Base-by-base conservation (phyloP, 1,140 invertebrate genomes). In the Drosophila repleta region DNA sequence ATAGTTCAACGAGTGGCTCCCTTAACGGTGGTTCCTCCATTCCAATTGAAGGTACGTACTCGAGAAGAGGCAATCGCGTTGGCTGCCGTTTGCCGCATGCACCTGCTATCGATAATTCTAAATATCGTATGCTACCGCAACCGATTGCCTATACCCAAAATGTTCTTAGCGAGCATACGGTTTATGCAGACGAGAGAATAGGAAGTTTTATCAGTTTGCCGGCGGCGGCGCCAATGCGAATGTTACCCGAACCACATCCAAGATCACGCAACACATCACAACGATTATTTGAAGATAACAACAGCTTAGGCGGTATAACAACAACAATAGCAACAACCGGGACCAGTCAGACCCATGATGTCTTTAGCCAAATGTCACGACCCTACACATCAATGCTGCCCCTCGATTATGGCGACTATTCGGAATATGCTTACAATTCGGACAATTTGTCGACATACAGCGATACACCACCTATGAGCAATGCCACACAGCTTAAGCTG, bases 391-490 rank as follows among this genome's bases (percentile, higher is more conserved):
- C 90, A 5, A 85, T 91, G 76, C 53, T 90, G 37, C 75, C 90
- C 26, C 49, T 89, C 21, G 76, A 90, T 37, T 94, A 96, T 85
- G 95, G 94, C 73, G 95, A 95, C 91, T 95, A 95, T 91, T 93
- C 94, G 76, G 95, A 95, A 91, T 92, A 93, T 65, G 91, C 82
- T 41, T 63, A 70, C 45, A 71, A 76, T 51, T 35, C 49, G 15
- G 80, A 90, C 46, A 90, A 76, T 49, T 62, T 88, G 24, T 90
- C 90, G 13, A 69, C 90, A 2, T 88, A 79, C 37, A 88, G 85
- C 45, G 90, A 91, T 20, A 81, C 81, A 6, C 68, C 83, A 13
- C 67, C 76, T 6, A 62, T 58, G 15, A 75, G 63, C 41, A 75
- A 74, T 45, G 41, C 32, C 10, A 13, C 62, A n/a, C 89, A 90